Base-by-base conservation (phyloP, 2,113 vertebrate genomes). In the Aptenodytes patagonicus region DNA sequence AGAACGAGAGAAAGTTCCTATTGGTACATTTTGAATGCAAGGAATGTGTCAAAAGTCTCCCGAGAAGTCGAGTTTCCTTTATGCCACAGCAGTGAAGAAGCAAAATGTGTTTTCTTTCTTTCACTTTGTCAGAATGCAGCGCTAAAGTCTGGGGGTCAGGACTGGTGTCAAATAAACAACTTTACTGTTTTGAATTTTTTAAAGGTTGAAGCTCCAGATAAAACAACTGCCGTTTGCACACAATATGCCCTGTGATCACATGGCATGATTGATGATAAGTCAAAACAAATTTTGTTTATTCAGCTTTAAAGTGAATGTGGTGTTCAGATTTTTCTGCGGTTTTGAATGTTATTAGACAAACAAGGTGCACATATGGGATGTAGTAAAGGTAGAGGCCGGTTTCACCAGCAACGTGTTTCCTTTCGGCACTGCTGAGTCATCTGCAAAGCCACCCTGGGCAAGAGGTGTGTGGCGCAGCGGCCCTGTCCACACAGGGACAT, bases 161-260 rank as follows among this genome's bases (percentile, higher is more conserved):
- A 97, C 94, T 47, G 8, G 97, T 97, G 98, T 98, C 98, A 98
- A 95, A 97, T 97, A 97, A 98, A 98, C 98, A 98, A 97, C 97
- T 97, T 98, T 97, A 98, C 98, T 98, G 97, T 98, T 98, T 98
- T 98, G 98, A 97, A 98, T 98, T 98, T 98, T 98, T 98, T 97
- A 97, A 97, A 98, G 97, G 97, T 97, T 96, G 82, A 94, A 97
- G 95, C 96, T 98, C 97, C 97, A 98, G 97, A 98, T 98, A 97
- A 98, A 98, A 98, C 97, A 98, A 98, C 97, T 94, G 97, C 97
- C 97, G 97, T 97, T 98, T 96, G 94, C 97, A 96, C 97, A 98
- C 97, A 98, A 97, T 98, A 97, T 98, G 94, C 97, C 97, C 97
- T 97, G 96, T 97, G 98, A 97, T 98, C 97, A 97, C 95, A 96